These are phyloP conservation scores for Leucania comma DNA, from an alignment of 2,888 invertebrate genomes.

Conservation along the genomic window DNA sequence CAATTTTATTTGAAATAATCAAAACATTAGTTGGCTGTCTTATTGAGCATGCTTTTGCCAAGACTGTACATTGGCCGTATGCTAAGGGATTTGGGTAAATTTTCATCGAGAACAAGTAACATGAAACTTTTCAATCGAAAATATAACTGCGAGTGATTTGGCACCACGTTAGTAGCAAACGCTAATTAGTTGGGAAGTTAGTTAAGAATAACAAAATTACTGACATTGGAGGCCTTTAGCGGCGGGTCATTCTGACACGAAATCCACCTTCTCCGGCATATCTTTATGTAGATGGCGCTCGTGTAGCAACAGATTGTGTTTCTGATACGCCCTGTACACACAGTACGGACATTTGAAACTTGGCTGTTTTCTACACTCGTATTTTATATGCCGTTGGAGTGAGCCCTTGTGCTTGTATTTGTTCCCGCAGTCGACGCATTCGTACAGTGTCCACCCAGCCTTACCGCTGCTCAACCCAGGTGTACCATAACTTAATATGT, in stretches of 20 bases:
- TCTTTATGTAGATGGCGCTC: slow-evolving; percentile 90
- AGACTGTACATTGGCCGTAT: background rate
- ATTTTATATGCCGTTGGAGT: slow-evolving; percentile 94
- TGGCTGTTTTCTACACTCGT: slow-evolving; percentile 94
- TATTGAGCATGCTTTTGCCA: slow-evolving; percentile 12
- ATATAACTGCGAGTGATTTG: slow-evolving; percentile 7
- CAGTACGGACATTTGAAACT: slow-evolving; percentile 93
- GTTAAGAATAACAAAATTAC: slow-evolving; percentile 72
- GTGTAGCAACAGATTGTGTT: slow-evolving; percentile 91
- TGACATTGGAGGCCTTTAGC: slow-evolving; percentile 80
- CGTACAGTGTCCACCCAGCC: slow-evolving; percentile 89
- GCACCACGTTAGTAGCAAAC: slow-evolving; percentile 57
- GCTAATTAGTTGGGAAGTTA: slow-evolving; percentile 58
- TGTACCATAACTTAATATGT: slow-evolving; percentile 89
- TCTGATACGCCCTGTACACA: slow-evolving; percentile 92
- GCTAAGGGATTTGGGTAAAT: background rate
- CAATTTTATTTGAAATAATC: slow-evolving; percentile 18
- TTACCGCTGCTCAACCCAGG: slow-evolving; percentile 86
- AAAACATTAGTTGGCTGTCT: slow-evolving; percentile 5
- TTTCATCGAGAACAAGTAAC: slow-evolving; percentile 2
- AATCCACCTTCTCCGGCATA: slow-evolving; percentile 89
- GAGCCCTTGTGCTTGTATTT: slow-evolving; percentile 95
- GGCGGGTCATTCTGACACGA: slow-evolving; percentile 88
- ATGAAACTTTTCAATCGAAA: slow-evolving; percentile 9
- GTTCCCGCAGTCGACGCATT: slow-evolving; percentile 94